These are phyloP conservation scores for Ennomos erosarius DNA, from an alignment of 2,888 invertebrate genomes.

Conservation along the genomic window DNA sequence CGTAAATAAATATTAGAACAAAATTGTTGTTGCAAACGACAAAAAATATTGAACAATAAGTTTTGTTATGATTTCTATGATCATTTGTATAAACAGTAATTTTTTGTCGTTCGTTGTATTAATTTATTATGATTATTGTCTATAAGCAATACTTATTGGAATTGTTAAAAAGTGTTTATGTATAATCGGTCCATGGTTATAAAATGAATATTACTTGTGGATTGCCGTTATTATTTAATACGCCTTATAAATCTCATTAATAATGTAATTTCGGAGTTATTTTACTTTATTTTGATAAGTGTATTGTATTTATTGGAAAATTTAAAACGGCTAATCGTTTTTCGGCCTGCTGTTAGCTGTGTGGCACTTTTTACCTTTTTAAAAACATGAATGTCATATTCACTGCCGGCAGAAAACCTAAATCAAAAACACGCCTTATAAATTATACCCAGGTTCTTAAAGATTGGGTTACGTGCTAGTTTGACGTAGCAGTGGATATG, in stretches of 20 bases:
- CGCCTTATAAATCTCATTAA: conserved; percentile 45
- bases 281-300: conserved; percentile 34
- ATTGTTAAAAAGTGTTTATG: conserved; percentile 37
- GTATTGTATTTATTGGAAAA: conserved; percentile 41
- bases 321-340: conserved; percentile 18
- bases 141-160: conserved; percentile 41
- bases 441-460: not conserved
- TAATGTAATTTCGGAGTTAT: conserved; percentile 23
- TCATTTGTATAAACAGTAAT: no score
- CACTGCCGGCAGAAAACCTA: conserved; percentile 1
- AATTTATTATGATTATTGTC: conserved; percentile 39
- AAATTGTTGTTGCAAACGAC: conserved; percentile 43
- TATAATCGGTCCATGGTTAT: conserved; percentile 30
- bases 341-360: conserved; percentile 16
- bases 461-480: not conserved
- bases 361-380: conserved; percentile 3
- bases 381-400: conserved; percentile 11
- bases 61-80: conserved; percentile 26
- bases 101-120: conserved; percentile 31
- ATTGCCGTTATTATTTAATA: conserved; percentile 38
- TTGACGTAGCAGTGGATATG: conserved; percentile 4
- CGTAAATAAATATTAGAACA: conserved; percentile 45
- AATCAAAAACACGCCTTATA: not conserved
- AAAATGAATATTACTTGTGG: conserved; percentile 29
- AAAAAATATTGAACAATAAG: conserved; percentile 8